Base-by-base conservation (phyloP, 2,797 vertebrate genomes). In the Sardinella longiceps region DNA sequence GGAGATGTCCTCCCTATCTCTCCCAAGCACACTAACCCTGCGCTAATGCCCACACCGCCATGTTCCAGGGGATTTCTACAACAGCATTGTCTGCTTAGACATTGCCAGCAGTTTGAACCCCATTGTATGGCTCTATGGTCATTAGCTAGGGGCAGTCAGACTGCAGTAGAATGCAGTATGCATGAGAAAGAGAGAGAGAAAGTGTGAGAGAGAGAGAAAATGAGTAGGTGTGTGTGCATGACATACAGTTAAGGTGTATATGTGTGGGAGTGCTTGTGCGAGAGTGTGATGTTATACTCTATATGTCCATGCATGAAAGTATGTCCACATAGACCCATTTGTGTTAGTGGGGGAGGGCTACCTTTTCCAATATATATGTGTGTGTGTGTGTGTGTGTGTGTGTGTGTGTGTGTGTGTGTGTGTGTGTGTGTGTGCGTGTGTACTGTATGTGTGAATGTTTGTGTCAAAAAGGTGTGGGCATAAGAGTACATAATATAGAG, bases 81-180 rank as follows among this genome's bases (percentile, higher is more conserved):
- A 74, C 66, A 74, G 33, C 66, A 37, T 74, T 74, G 66, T 20
- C 66, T 74, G 66, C 66, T 74, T 33, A 37, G 18, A 74, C 66
- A 74, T 33, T 20, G 66, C 30, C 66, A 39, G 33, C 66, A 74
- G 66, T 39, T 18, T 74, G 66, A 12, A 37, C 33, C 66, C 30
- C 33, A 20, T 39, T 74, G 12, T 74, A 20, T 37, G 12, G 30
- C 10, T 74, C 10, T 74, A 15, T 30, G 10, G 28, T 14, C 28
- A 37, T 70, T 30, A 33, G 63, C 63, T 33, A 28, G 11, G 63
- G 25, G 63, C 63, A 70, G 30, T 70, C 1, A 30, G 60, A 63
- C n/a, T 63, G 28, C 63, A 70, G 63, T 70, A 33, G 63, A 33
- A 30, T 33, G 63, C 28, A 70, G 25, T 60, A 28, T 60, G 53